phyloP scores from a whole-genome alignment of 2,113 vertebrate species.

The Istiophorus platypterus region DNA sequence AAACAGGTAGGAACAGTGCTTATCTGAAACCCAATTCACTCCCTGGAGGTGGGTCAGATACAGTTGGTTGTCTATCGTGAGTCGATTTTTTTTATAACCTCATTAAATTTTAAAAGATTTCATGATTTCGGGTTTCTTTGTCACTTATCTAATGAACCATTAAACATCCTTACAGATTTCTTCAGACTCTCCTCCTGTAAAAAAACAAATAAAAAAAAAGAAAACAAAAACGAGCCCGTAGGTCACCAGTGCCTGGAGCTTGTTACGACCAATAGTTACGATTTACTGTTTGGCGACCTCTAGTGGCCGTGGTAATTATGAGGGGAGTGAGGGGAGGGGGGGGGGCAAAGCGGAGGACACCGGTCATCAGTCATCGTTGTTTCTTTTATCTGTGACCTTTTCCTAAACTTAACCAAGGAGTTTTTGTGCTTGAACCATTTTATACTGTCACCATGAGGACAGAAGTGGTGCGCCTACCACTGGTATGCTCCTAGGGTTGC shows the following conservation, averaged over 20 bases:
- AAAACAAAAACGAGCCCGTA: background rate
- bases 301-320: background rate
- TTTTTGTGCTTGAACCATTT: no score
- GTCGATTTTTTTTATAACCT: slow-evolving; percentile 30
- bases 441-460: no score
- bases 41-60: background rate
- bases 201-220: no score
- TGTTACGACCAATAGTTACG: background rate
- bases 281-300: background rate
- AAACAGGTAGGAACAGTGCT: background rate
- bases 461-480: background rate
- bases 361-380: no score
- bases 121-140: background rate
- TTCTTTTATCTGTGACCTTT: no score
- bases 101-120: slow-evolving; percentile 9
- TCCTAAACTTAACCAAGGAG: no score
- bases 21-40: background rate
- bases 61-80: background rate
- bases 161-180: background rate
- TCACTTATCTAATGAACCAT: slow-evolving; percentile 11
- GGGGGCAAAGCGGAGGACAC: no score
- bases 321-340: background rate
- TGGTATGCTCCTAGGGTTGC: background rate
- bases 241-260: background rate
- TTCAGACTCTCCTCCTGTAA: background rate